Evolutionary conservation across 2,888 invertebrate genomes (phyloP), one percentile per base, ranked within the genome.

Genomic region (Hypena proboscidalis): DNA sequence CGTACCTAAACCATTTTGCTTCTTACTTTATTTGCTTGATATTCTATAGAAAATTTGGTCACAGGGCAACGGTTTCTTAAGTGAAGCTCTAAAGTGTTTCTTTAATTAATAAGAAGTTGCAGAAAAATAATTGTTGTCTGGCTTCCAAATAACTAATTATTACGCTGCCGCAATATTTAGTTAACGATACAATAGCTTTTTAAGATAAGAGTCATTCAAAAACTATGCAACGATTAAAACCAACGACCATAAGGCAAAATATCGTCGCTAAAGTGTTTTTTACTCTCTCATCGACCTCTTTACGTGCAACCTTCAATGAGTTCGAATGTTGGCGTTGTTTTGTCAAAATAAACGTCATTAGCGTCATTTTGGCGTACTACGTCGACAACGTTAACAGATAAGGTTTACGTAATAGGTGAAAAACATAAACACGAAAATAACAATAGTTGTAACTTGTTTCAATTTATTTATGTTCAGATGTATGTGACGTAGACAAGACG

Each of bases 311-410:
- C 52, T 55, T 58, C 44, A 46, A 27, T 33, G 19, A 17, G 20
- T 35, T 44, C 46, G 19, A 38, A 27, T 13, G 36, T 30, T 30
- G 19, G 30, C n/a, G 20, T 10, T 26, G 13, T 38, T 17, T 22
- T 37, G 27, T 40, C 32, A 62, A 60, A 50, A 49, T 45, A 47
- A 40, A 39, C 39, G 32, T 27, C 22, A 33, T 30, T 31, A 31
- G 10, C 33, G 38, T 34, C 42, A 46, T 40, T 14, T 22, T 27
- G 22, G 22, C 10, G 25, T 25, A 13, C 11, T 31, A n/a, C 23
- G 7, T 20, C 10, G 14, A 7, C 9, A 14, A 9, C 27, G 40
- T 37, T 42, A 43, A 49, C 27, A 37, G 37, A 62, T 47, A 23
- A 45, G 43, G 44, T 54, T 43, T 30, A 44, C 10, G 27, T 20